These are phyloP conservation scores for Anableps anableps DNA, from an alignment of 2,797 vertebrate species.

Conservation along the genomic window DNA sequence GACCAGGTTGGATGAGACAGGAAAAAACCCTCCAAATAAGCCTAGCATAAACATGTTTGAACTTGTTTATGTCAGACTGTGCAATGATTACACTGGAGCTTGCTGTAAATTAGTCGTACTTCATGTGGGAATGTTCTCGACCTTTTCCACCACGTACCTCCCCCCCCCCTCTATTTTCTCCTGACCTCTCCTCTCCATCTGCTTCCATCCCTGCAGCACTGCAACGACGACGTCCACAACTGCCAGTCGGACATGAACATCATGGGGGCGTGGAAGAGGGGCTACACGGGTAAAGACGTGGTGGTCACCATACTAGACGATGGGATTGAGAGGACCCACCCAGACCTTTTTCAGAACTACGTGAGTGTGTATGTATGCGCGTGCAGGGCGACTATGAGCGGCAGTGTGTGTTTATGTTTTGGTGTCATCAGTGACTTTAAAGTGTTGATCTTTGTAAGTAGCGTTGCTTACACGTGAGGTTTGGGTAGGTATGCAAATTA, in stretches of 20 bases:
- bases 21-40: neutral
- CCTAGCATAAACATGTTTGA: constrained; percentile 18
- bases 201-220: constrained; percentile 82
- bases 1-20: neutral
- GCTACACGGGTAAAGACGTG: constrained; percentile 97
- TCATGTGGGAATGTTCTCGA: constrained; percentile 1
- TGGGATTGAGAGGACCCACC: constrained; percentile 96
- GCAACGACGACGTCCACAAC: constrained; percentile 93
- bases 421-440: neutral
- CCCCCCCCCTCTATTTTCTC: neutral
- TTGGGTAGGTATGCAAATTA: neutral
- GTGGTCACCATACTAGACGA: constrained; percentile 98
- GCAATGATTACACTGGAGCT: neutral
- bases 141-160: neutral
- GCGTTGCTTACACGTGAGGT: neutral
- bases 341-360: constrained; percentile 95
- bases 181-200: constrained; percentile 9
- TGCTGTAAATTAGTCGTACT: constrained; percentile 3
- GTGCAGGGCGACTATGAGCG: constrained; percentile 32
- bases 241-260: constrained; percentile 99
- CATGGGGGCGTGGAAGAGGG: constrained; percentile 97
- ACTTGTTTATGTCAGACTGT: constrained; percentile 8
- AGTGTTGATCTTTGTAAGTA: constrained; percentile 5
- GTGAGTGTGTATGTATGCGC: constrained; percentile 85
- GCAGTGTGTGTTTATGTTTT: constrained; percentile 5